phyloP scores from a whole-genome alignment of 2,888 invertebrate genomes.

The Ophioninae sp. region DNA sequence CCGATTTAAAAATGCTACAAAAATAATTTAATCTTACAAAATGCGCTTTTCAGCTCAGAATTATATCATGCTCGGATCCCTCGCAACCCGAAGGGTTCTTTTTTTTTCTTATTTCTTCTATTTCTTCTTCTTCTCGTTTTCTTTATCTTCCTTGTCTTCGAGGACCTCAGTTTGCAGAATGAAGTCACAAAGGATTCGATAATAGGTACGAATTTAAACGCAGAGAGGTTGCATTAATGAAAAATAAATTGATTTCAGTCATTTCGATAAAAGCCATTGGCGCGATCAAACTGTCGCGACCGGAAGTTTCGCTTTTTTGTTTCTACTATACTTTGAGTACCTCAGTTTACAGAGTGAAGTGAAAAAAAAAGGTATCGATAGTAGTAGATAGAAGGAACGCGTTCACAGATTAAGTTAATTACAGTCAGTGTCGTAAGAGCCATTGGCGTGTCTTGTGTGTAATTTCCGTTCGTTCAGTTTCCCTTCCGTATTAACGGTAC shows the following conservation, averaged over 20 bases:
- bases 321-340: not conserved
- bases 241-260: conserved; percentile 46
- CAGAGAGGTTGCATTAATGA: conserved; percentile 23
- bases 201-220: conserved; percentile 32
- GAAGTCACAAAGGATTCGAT: conserved; percentile 60
- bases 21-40: conserved; percentile 72
- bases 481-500: conserved; percentile 8
- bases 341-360: conserved; percentile 65
- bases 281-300: conserved; percentile 56
- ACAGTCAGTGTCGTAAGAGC: conserved; percentile 56
- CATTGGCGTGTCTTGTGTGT: conserved; percentile 31
- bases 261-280: conserved; percentile 53
- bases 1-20: conserved; percentile 70
- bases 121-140: conserved; percentile 33
- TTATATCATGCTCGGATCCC: conserved; percentile 52
- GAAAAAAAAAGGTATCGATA: conserved; percentile 49
- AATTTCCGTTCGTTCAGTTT: not conserved
- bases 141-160: not conserved
- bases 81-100: conserved; percentile 56
- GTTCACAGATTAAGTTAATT: conserved; percentile 35
- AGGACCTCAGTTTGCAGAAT: conserved; percentile 62
- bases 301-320: conserved; percentile 49
- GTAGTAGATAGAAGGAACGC: conserved; percentile 28
- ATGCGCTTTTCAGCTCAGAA: conserved; percentile 37
- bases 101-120: conserved; percentile 7